Evolutionary conservation across 2,113 vertebrate species (phyloP).

Genomic region (Cyprinus carpio): DNA sequence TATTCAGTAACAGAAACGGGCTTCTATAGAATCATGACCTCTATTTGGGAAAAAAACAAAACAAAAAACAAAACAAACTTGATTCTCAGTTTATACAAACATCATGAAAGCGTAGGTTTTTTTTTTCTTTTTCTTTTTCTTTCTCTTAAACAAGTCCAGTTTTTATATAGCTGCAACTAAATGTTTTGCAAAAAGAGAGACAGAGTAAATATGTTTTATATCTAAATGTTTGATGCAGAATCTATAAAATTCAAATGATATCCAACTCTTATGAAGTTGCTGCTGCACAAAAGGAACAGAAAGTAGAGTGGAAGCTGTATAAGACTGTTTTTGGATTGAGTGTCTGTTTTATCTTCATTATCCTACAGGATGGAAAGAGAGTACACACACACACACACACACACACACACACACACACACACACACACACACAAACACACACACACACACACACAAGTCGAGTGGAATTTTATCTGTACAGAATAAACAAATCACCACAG

Average conservation of each 20-base stretch:
- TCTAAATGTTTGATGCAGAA: not conserved
- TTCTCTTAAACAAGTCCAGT: too few species aligned
- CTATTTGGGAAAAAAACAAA: too few species aligned
- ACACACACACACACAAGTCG: not conserved
- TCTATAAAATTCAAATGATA: not conserved
- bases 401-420: not conserved
- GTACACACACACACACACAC: not conserved
- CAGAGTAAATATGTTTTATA: too few species aligned
- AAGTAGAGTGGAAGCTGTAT: not conserved
- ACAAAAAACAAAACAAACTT: too few species aligned
- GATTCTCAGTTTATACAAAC: too few species aligned
- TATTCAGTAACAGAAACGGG: too few species aligned
- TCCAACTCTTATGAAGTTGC: not conserved
- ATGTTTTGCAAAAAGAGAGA: too few species aligned
- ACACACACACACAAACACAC: not conserved
- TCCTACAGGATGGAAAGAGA: not conserved
- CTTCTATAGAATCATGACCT: too few species aligned
- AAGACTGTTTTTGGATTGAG: not conserved
- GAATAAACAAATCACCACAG: slow-evolving; percentile 23
- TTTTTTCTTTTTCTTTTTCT: too few species aligned
- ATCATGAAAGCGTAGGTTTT: too few species aligned
- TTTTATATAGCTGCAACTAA: too few species aligned
- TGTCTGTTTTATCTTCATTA: not conserved
- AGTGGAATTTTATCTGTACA: slow-evolving; percentile 23
- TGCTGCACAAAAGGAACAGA: not conserved